Conservation (phyloP, 2,888 invertebrate genomes). For the Eulithis prunata region DNA sequence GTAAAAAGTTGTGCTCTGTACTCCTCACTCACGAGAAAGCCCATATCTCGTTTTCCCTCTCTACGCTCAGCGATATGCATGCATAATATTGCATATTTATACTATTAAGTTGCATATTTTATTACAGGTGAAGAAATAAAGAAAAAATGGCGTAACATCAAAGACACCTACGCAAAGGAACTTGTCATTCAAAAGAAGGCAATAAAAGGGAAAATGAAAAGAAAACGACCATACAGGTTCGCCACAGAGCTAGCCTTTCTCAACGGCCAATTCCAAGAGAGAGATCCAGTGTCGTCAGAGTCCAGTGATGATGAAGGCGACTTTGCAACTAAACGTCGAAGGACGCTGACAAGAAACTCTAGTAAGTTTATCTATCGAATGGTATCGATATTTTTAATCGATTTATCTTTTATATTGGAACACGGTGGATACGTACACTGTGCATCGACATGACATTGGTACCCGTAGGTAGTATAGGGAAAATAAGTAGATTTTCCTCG, state of each 20-base stretch:
- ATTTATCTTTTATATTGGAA: too few species aligned
- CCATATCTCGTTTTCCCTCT: too few species aligned
- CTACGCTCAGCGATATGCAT: too few species aligned
- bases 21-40: too few species aligned
- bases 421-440: too few species aligned
- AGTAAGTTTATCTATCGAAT: too few species aligned
- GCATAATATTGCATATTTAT: neutral
- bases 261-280: conserved; percentile 3
- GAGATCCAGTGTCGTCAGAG: conserved; percentile 1
- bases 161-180: conserved; percentile 30
- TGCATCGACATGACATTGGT: too few species aligned
- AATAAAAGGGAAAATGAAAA: conserved; percentile 21
- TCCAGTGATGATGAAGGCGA: conserved; percentile 7
- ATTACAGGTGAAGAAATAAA: conserved; percentile 30
- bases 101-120: neutral
- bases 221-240: conserved; percentile 22
- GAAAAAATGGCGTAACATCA: conserved; percentile 33
- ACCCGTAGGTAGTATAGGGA: too few species aligned
- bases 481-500: too few species aligned
- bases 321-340: conserved; percentile 1
- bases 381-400: too few species aligned
- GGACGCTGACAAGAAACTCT: neutral
- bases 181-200: conserved; percentile 20
- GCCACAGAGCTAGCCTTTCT: conserved; percentile 17
- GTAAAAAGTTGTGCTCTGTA: too few species aligned